Evolutionary conservation across 1,140 invertebrate species (phyloP).

Genomic region (Cydia amplana): DNA sequence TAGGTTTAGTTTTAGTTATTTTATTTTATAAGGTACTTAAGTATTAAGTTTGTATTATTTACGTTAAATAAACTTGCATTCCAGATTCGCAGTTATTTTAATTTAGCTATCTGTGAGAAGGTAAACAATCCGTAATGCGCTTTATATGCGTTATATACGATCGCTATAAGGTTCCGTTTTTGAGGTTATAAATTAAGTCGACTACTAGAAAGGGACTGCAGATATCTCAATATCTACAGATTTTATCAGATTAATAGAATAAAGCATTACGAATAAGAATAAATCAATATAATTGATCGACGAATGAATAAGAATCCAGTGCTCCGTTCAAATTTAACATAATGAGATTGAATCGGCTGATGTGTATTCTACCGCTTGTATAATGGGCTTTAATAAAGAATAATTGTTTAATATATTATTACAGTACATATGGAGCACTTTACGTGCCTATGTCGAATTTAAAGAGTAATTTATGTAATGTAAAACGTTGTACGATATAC

Average conservation of each 20-base stretch:
- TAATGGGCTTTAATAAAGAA: too few relatives aligned
- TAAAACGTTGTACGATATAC: too few relatives aligned
- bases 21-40: too few relatives aligned
- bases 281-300: conserved; percentile 11
- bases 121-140: not conserved
- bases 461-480: too few relatives aligned
- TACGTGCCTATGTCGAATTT: too few relatives aligned
- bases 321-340: too few relatives aligned
- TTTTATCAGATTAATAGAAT: conserved; percentile 4
- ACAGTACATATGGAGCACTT: too few relatives aligned
- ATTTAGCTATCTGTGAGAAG: not conserved
- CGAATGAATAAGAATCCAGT: not conserved
- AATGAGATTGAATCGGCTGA: not conserved
- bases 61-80: too few relatives aligned
- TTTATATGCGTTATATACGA: not conserved
- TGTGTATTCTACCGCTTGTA: not conserved
- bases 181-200: not conserved
- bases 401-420: too few relatives aligned
- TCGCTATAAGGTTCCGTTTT: not conserved
- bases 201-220: not conserved
- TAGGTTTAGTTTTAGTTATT: too few relatives aligned
- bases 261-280: conserved; percentile 13
- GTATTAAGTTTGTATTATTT: too few relatives aligned
- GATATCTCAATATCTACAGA: conserved; percentile 7
- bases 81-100: not conserved